Conservation (phyloP, 2,888 invertebrate genomes). For the Lottia gigantea region DNA sequence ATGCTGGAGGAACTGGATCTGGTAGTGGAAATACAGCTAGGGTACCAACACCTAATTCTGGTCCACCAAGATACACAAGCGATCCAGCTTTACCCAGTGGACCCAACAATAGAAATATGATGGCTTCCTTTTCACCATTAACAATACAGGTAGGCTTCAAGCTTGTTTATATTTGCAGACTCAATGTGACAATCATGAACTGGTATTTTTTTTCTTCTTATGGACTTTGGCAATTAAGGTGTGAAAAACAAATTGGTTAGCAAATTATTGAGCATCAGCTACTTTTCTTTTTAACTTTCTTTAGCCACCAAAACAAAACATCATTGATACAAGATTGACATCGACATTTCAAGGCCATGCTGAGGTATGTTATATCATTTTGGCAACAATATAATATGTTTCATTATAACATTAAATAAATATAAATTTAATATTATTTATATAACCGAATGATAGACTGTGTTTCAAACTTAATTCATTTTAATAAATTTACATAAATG, state of each 20-base stretch:
- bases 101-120: constrained; percentile 25
- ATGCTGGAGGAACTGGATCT: constrained; percentile 25
- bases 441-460: no score
- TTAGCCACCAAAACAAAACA: constrained; percentile 40
- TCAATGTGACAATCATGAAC: neutral
- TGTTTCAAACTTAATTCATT: no score
- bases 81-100: constrained; percentile 36
- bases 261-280: neutral
- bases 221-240: no score
- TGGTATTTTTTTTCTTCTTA: no score
- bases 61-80: constrained; percentile 32
- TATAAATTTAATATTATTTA: no score
- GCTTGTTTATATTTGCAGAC: neutral
- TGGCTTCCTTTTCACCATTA: constrained; percentile 45
- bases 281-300: constrained; percentile 20
- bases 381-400: no score
- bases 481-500: no score
- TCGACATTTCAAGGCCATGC: constrained; percentile 59
- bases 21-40: constrained; percentile 25
- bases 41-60: constrained; percentile 23
- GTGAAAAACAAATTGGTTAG: no score
- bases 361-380: constrained; percentile 39
- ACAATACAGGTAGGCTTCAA: constrained; percentile 41
- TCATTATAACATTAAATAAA: no score
- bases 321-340: constrained; percentile 30